Evolutionary conservation across 2,888 invertebrate species (phyloP), one percentile per base, ranked within the genome.

Genomic region (Ornithoptera alexandrae): DNA sequence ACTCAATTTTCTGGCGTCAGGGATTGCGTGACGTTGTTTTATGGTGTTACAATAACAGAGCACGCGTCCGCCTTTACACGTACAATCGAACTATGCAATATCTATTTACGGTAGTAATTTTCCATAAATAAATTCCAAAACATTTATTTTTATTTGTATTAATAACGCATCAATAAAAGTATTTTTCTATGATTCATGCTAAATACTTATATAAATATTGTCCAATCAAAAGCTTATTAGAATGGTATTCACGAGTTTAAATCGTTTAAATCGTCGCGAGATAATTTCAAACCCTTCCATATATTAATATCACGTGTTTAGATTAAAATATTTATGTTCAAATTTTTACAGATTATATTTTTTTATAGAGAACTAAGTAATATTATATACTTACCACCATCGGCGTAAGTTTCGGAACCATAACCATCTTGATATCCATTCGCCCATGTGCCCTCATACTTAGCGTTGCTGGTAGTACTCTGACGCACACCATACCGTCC

Each of bases 341-440:
- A 50, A 84, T 86, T 84, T 79, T 80, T 82, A 84, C 81, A 83
- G 81, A 84, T 83, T 85, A 84, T 84, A 10, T 42, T 30, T 30
- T 30, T 30, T 30, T 30, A 30, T 30, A 30, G 3, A 30, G 3
- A 85, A 85, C 81, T 83, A 83, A 82, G 81, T 81, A 78, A 78
- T 79, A 81, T 79, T 50, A 50, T 77, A 76, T 80, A 93, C 96
- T 95, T 90, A 99, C 99, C 99, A 90, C 98, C 98, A 93, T 99
- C 99, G 72, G 99, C 99, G 89, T 99, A 99, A 72, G 98, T 99
- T 93, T 99, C 99, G 65, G 98, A 98, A 78, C 99, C 99, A 92
- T 99, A 99, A 78, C 99, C 99, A 88, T 99, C 99, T 92, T 99
- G 99, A 73, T 99, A 95, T 76, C 99, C 99, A 81, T 97, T 97